These are phyloP conservation scores for Rhamphomyia laevipes DNA, from an alignment of 2,888 invertebrate genomes.

Conservation along the genomic window DNA sequence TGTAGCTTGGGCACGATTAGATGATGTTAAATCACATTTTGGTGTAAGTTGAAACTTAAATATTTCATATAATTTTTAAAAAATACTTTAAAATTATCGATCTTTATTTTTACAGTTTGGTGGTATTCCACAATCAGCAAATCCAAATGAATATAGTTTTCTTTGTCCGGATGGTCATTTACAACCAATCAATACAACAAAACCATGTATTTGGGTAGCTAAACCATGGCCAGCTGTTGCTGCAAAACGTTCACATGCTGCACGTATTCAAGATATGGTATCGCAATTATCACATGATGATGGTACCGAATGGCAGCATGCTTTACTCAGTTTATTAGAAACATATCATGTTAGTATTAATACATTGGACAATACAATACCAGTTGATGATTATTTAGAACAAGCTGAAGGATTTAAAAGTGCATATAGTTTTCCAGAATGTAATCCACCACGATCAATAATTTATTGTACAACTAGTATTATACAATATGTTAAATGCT, in stretches of 20 bases:
- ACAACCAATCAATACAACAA: slow-evolving; percentile 43
- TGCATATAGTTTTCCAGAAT: slow-evolving; percentile 56
- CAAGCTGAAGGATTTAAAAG: slow-evolving; percentile 49
- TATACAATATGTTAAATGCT: slow-evolving; percentile 64
- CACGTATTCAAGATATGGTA: slow-evolving; percentile 42
- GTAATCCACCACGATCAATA: slow-evolving; percentile 53
- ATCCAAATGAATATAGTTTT: slow-evolving; percentile 48
- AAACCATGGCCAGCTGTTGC: slow-evolving; percentile 69
- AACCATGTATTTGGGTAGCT: slow-evolving; percentile 66
- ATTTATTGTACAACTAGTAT: slow-evolving; percentile 56
- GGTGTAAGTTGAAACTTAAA: slow-evolving; percentile 39
- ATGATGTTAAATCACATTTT: slow-evolving; percentile 55
- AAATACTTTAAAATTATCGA: no score
- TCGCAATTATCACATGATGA: slow-evolving; percentile 35
- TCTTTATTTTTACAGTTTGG: slow-evolving; percentile 23
- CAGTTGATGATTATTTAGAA: slow-evolving; percentile 55
- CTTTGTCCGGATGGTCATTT: slow-evolving; percentile 66
- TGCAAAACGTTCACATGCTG: slow-evolving; percentile 42
- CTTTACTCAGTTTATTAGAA: slow-evolving; percentile 49
- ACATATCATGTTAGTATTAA: slow-evolving; percentile 43
- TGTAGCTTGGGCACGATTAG: slow-evolving; percentile 67
- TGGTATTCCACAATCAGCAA: slow-evolving; percentile 31
- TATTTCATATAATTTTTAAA: slow-evolving; percentile 9
- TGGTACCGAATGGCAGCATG: slow-evolving; percentile 42
- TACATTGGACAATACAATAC: slow-evolving; percentile 45